phyloP scores from a whole-genome alignment of 2,797 vertebrate species.

The Sebastes taczanowskii region DNA sequence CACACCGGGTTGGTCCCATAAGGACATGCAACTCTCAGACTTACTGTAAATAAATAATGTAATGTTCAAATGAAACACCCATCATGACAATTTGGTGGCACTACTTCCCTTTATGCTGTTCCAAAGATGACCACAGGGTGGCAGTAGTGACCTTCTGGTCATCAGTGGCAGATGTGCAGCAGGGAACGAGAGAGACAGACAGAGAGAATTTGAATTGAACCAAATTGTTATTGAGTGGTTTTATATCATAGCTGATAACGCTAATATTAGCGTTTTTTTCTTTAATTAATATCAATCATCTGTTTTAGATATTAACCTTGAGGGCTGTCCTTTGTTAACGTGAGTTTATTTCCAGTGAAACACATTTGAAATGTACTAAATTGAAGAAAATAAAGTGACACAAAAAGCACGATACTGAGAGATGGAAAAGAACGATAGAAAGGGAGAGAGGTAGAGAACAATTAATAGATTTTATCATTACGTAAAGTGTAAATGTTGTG shows the following conservation, averaged over 20 bases:
- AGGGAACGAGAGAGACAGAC: background rate
- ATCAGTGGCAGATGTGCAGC: background rate
- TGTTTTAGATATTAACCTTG: background rate
- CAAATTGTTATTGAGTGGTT: conserved; percentile 26
- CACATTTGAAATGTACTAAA: background rate
- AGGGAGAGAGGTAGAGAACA: background rate
- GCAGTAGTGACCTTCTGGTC: conserved; percentile 53
- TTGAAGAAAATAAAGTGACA: background rate
- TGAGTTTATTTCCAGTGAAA: background rate
- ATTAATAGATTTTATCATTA: background rate
- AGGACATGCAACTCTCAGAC: background rate
- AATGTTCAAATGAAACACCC: background rate
- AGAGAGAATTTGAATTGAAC: conserved; percentile 1
- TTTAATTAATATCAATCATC: background rate
- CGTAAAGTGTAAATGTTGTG: background rate
- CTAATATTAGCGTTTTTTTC: background rate
- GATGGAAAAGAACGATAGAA: background rate
- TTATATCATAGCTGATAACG: conserved; percentile 1
- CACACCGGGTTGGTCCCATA: background rate
- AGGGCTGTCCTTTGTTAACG: background rate
- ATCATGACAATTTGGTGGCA: background rate
- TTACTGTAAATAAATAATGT: background rate
- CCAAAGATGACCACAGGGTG: conserved; percentile 46
- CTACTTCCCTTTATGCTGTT: background rate
- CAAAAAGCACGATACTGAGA: fast-evolving